phyloP scores from a whole-genome alignment of 2,888 invertebrate species.

The Cheilosia grossa region DNA sequence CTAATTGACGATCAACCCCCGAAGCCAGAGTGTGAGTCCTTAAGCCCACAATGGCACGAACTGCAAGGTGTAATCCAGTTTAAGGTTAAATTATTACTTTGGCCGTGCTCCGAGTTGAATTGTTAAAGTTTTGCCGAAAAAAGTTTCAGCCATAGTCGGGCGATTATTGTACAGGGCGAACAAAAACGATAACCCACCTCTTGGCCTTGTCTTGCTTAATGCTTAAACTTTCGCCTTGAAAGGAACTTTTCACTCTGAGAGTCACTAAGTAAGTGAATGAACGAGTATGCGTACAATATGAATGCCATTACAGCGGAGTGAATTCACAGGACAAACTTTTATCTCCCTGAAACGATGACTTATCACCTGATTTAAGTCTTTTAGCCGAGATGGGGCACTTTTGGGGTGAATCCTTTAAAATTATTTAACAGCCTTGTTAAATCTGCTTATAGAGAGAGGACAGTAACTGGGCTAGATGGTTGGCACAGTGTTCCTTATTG shows the following conservation, averaged over 20 bases:
- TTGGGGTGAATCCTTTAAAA: slow-evolving; percentile 65
- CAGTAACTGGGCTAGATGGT: slow-evolving; percentile 19
- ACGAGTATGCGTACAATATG: slow-evolving; percentile 60
- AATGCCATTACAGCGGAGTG: slow-evolving; percentile 63
- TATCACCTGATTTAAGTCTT: slow-evolving; percentile 72
- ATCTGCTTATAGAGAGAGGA: slow-evolving; percentile 31
- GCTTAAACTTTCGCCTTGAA: slow-evolving; percentile 64
- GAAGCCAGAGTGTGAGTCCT: slow-evolving; percentile 31
- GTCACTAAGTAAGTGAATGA: slow-evolving; percentile 49
- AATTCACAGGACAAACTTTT: slow-evolving; percentile 70
- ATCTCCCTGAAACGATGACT: slow-evolving; percentile 71
- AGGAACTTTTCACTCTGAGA: slow-evolving; percentile 37
- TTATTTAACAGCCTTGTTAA: slow-evolving; percentile 72
- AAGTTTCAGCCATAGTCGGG: slow-evolving; percentile 19
- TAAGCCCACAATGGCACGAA: slow-evolving; percentile 38
- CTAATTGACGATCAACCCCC: slow-evolving; percentile 50
- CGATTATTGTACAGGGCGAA: slow-evolving; percentile 1
- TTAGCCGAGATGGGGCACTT: slow-evolving; percentile 60
- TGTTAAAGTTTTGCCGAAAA: slow-evolving; percentile 59
- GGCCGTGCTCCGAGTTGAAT: slow-evolving; percentile 60
- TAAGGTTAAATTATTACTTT: slow-evolving; percentile 68
- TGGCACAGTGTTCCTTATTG: slow-evolving; percentile 22
- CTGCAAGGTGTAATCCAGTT: slow-evolving; percentile 64
- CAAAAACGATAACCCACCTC: slow-evolving; percentile 53
- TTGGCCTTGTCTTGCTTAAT: slow-evolving; percentile 72